A percentile compares a stretch with the other conserved stretches of the same genome.
phyloP scores from a whole-genome alignment of 2,113 vertebrate genomes.

The Pholis gunnellus region DNA sequence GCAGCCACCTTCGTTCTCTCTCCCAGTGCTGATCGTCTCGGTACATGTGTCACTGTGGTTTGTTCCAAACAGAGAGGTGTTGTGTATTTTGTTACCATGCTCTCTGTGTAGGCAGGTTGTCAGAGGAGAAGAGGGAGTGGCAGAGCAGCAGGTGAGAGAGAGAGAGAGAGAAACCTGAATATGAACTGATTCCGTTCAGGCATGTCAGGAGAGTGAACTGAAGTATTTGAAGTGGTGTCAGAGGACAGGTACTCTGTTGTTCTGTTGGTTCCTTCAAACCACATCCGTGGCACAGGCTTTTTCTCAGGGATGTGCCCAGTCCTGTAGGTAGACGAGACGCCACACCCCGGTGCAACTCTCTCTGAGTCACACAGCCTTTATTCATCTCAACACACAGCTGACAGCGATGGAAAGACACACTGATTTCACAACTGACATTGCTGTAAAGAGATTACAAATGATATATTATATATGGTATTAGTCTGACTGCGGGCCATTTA shows the following conservation, averaged over 20 bases:
- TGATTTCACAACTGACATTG: not conserved
- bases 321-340: not conserved
- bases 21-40: not conserved
- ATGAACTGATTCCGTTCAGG: not conserved
- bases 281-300: not conserved
- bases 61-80: not conserved
- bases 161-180: not conserved
- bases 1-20: not conserved
- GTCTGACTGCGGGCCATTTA: not conserved
- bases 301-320: not conserved
- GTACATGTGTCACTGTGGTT: not conserved
- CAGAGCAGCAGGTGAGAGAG: not conserved
- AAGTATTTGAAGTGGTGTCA: not conserved
- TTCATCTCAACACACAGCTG: conserved; percentile 15
- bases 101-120: conserved; percentile 8
- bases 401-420: not conserved
- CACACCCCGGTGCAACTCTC: conserved; percentile 29
- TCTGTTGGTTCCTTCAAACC: not conserved
- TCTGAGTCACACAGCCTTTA: conserved; percentile 24
- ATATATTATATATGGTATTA: not conserved
- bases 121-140: conserved; percentile 4
- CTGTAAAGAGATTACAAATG: not conserved
- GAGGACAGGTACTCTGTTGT: not conserved
- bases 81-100: not conserved
- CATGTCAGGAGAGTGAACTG: not conserved